Evolutionary conservation across 2,797 vertebrate genomes (phyloP), one percentile per base, ranked within the genome.

Genomic region (Hyperoplus immaculatus): DNA sequence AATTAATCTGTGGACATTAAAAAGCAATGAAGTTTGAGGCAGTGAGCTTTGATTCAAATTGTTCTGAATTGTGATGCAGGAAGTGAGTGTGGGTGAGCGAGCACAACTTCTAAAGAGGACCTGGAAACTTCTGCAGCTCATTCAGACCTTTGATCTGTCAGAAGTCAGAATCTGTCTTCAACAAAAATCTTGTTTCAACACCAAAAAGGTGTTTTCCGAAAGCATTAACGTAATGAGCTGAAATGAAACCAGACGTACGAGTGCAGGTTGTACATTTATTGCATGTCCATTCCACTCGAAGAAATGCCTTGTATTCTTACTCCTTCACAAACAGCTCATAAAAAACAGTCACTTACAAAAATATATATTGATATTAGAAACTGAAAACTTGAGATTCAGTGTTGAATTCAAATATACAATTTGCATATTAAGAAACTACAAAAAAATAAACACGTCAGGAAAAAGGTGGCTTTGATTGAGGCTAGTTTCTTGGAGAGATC

Each of bases 351-450:
- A 90, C 81, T 90, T 93, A 94, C 83, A 95, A 95, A 95, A 95
- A 95, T 94, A 95, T 92, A 95, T 85, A 85, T 84, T 91, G 92
- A 87, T 93, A 92, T 94, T 92, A 94, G 90, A 84, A 29, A 94
- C 89, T 91, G 87, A 87, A 92, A 91, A 87, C 81, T 88, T 83
- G 80, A 90, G 86, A 92, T 92, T 94, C 93, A 92, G 93, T 94
- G 92, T 95, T 93, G 84, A 89, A 90, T 94, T 94, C 90, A 93
- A 94, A 95, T 93, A 94, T 89, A 94, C 88, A 94, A 83, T 93
- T 93, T 94, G 89, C 90, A 91, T 92, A 91, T 93, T 78, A 91
- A 87, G 84, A 91, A 92, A 91, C 88, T 92, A 91, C 75, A 86
- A 89, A 88, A 85, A 77, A 81, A 85, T 88, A 87, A 81, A 85